Percentiles rank a stretch among this genome's conserved stretches.
Conservation (phyloP, 2,888 invertebrate species). For the Mongoloraphidia duomilia region DNA sequence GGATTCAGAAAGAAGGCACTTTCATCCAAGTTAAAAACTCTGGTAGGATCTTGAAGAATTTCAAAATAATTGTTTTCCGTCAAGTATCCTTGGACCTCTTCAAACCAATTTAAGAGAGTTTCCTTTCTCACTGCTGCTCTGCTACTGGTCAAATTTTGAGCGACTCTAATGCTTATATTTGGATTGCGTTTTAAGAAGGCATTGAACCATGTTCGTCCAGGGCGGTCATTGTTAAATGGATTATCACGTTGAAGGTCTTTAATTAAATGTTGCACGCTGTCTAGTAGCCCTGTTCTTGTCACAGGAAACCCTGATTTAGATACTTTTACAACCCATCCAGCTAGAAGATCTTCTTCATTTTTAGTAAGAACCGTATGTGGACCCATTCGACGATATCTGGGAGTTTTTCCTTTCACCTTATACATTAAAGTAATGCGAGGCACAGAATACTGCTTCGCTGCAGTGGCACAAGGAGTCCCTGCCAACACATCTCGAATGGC, state of each 20-base stretch:
- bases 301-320: slow-evolving; percentile 4
- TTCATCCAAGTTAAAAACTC: slow-evolving; percentile 1
- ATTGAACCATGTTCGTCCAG: not conserved
- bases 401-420: not conserved
- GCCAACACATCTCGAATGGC: no score
- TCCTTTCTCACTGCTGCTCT: not conserved
- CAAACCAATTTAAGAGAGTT: not conserved
- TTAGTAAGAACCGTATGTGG: not conserved
- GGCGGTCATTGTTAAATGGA: not conserved
- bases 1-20: slow-evolving; percentile 5
- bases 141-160: not conserved
- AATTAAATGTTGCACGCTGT: slow-evolving; percentile 4
- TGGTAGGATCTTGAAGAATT: not conserved
- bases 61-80: not conserved
- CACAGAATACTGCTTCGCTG: no score
- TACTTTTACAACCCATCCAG: not conserved
- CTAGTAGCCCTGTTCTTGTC: slow-evolving; percentile 1
- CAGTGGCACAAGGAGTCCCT: no score
- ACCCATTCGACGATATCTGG: not conserved
- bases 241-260: not conserved
- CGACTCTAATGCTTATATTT: not conserved
- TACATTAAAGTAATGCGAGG: no score
- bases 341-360: not conserved
- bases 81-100: not conserved
- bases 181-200: not conserved